phyloP scores from a whole-genome alignment of 2,888 invertebrate species.

The Clusia tigrina region DNA sequence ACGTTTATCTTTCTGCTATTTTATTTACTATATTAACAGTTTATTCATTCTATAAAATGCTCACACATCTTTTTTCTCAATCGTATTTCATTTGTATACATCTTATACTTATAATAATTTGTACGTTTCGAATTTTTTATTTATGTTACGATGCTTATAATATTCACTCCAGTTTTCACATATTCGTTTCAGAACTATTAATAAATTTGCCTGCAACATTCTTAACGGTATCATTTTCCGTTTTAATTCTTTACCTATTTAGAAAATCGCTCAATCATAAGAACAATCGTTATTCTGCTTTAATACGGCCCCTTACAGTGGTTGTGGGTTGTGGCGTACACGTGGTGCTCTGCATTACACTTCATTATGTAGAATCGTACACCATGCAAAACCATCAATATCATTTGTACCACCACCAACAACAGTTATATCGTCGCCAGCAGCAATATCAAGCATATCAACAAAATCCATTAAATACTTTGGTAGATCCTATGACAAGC shows the following conservation, averaged over 20 bases:
- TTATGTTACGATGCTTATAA: constrained; percentile 93
- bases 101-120: constrained; percentile 81
- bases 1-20: constrained; percentile 86
- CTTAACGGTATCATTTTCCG: constrained; percentile 87
- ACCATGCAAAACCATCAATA: constrained; percentile 58
- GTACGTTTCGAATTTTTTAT: constrained; percentile 83
- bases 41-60: constrained; percentile 85
- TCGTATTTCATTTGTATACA: constrained; percentile 89
- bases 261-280: constrained; percentile 81
- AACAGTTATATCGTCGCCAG: constrained; percentile 45
- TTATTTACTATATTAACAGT: constrained; percentile 85
- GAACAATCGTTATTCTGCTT: constrained; percentile 73
- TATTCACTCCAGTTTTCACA: constrained; percentile 79
- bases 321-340: constrained; percentile 81
- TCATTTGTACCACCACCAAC: constrained; percentile 57
- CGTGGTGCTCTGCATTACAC: constrained; percentile 79
- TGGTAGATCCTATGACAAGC: constrained; percentile 46
- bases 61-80: constrained; percentile 85
- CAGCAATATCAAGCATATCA: constrained; percentile 40
- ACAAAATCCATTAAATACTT: constrained; percentile 39
- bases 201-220: constrained; percentile 87
- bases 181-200: constrained; percentile 81
- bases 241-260: constrained; percentile 84
- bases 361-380: constrained; percentile 78
- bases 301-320: constrained; percentile 81